A percentile compares a stretch with the other conserved stretches of the same genome.
Conservation (phyloP, 2,797 vertebrate species). For the Aselliscus stoliczkanus region DNA sequence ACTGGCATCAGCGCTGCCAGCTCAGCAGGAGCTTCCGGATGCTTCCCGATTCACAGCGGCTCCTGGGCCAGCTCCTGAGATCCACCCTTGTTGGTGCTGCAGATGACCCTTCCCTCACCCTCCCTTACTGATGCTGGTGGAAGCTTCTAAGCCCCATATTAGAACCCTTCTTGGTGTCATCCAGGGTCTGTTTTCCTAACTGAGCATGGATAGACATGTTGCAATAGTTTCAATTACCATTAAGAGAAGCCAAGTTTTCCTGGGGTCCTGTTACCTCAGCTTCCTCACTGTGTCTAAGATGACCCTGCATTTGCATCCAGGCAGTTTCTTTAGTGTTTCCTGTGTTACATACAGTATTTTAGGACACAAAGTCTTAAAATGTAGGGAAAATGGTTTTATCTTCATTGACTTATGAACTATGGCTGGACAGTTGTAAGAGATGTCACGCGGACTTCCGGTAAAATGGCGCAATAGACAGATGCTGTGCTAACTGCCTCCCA, state of each 20-base stretch:
- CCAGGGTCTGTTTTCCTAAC: background rate
- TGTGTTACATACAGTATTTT: background rate
- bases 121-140: background rate
- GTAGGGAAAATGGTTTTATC: background rate
- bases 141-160: background rate
- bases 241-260: background rate
- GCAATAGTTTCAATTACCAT: background rate
- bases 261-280: background rate
- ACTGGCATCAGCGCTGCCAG: background rate
- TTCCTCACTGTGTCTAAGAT: background rate
- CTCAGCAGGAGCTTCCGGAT: background rate
- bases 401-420: background rate
- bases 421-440: background rate
- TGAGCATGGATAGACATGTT: background rate
- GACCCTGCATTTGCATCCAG: background rate
- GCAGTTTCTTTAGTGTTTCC: background rate
- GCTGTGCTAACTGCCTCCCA: no score
- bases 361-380: background rate
- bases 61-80: background rate
- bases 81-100: background rate
- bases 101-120: no score
- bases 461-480: no score
- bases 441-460: no score
- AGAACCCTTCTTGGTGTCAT: background rate
- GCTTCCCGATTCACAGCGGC: background rate